phyloP scores from a whole-genome alignment of 1,140 invertebrate species.

The Drosophila parabipectinata region DNA sequence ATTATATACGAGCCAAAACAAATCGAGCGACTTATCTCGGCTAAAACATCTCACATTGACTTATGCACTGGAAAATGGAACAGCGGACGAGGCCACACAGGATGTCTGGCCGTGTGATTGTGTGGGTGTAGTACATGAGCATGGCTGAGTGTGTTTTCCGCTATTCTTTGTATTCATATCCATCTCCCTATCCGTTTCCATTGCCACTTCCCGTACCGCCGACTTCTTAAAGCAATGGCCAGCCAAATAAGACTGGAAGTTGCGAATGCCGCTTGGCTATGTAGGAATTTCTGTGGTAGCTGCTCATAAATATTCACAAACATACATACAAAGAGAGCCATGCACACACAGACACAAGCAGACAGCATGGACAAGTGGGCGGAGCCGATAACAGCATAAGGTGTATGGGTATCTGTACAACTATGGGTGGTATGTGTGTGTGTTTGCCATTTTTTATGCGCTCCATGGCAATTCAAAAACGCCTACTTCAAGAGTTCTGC shows the following conservation, averaged over 20 bases:
- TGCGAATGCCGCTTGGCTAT: conserved; percentile 39
- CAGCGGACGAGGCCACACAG: conserved; percentile 63
- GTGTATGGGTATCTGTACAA: conserved; percentile 48
- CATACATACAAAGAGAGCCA: conserved; percentile 24
- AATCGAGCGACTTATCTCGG: conserved; percentile 80
- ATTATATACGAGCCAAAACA: conserved; percentile 70
- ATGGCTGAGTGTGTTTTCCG: background rate
- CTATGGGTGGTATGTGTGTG: conserved; percentile 14
- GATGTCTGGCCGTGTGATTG: conserved; percentile 16
- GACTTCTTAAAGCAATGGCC: conserved; percentile 56
- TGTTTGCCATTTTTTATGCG: conserved; percentile 71
- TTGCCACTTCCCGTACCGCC: conserved; percentile 32
- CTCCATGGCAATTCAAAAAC: conserved; percentile 82
- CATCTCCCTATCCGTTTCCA: background rate
- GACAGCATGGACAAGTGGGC: conserved; percentile 68
- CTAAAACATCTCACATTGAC: conserved; percentile 79
- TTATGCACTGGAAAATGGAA: conserved; percentile 80
- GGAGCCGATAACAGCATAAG: conserved; percentile 76
- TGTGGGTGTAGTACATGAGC: background rate
- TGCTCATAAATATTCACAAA: conserved; percentile 74
- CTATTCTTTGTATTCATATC: conserved; percentile 2
- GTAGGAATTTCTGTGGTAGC: conserved; percentile 72
- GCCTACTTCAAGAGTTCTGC: conserved; percentile 75
- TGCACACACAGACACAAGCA: conserved; percentile 15
- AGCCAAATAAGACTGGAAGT: conserved; percentile 63